These are phyloP conservation scores for Leucophenga maculata DNA, from an alignment of 2,888 invertebrate genomes.

Conservation along the genomic window DNA sequence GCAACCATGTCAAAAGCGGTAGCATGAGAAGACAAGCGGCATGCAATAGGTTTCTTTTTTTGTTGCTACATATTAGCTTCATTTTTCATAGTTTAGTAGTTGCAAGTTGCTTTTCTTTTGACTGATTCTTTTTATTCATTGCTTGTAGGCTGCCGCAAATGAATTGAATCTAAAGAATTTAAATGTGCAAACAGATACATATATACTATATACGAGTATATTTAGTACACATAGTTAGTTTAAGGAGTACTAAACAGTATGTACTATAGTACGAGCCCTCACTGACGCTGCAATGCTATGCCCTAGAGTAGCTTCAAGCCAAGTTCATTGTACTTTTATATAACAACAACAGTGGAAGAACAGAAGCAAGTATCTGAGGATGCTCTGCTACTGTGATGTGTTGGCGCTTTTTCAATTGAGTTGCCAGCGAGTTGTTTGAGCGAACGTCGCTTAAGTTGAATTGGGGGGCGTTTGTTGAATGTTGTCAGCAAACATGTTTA, in stretches of 20 bases:
- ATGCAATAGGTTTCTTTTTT: conserved; percentile 29
- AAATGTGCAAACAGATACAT: conserved; percentile 59
- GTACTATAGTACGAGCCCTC: neutral
- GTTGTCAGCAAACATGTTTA: no score
- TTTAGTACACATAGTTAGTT: no score
- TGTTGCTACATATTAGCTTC: conserved; percentile 64
- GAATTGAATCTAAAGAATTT: conserved; percentile 66
- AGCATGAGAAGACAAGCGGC: conserved; percentile 32
- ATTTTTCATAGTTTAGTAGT: conserved; percentile 60
- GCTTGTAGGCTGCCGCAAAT: conserved; percentile 58
- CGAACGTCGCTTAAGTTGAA: no score
- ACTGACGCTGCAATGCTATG: no score
- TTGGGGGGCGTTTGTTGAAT: no score
- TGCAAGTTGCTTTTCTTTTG: conserved; percentile 55
- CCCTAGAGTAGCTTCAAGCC: neutral
- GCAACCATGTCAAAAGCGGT: conserved; percentile 6
- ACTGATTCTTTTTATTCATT: conserved; percentile 30
- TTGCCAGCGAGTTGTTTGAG: no score
- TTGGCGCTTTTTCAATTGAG: no score
- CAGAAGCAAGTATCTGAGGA: neutral
- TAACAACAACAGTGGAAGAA: neutral
- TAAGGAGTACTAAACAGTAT: no score
- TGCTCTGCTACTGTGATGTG: no score
- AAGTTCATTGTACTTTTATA: conserved; percentile 17
- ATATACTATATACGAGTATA: no score